Percentiles rank a stretch among this genome's conserved stretches.
These are phyloP conservation scores for Ecdyonurus torrentis DNA, from an alignment of 2,888 invertebrate species.

Conservation along the genomic window DNA sequence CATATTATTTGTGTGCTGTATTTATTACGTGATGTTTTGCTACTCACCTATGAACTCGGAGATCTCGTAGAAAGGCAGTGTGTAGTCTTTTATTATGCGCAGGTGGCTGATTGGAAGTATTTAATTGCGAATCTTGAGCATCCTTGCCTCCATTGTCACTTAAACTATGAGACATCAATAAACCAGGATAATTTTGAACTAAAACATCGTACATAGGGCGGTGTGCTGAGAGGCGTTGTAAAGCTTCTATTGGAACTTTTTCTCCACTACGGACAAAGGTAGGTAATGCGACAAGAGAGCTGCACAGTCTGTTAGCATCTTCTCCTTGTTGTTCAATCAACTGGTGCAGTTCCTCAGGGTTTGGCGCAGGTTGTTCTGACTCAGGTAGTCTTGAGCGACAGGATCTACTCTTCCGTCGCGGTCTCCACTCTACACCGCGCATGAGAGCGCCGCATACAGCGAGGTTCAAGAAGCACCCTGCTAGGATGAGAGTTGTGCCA, in stretches of 20 bases:
- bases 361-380: not conserved
- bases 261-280: constrained; percentile 66
- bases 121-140: not conserved
- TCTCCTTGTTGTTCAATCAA: not conserved
- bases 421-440: constrained; percentile 77
- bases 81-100: constrained; percentile 22
- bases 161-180: constrained; percentile 52
- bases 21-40: not conserved
- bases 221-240: constrained; percentile 50
- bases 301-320: constrained; percentile 26
- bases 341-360: constrained; percentile 20
- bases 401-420: constrained; percentile 39
- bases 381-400: not conserved
- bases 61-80: constrained; percentile 53
- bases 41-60: constrained; percentile 40
- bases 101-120: constrained; percentile 32
- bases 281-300: constrained; percentile 70
- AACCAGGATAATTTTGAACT: constrained; percentile 55
- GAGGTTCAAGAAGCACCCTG: constrained; percentile 68
- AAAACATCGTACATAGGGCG: constrained; percentile 54
- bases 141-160: constrained; percentile 38
- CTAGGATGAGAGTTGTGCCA: constrained; percentile 61
- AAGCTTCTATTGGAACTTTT: constrained; percentile 56
- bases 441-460: constrained; percentile 75
- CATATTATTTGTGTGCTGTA: too few relatives aligned